Conservation (phyloP, 2,797 vertebrate species). For the Atherinosoma microstoma region DNA sequence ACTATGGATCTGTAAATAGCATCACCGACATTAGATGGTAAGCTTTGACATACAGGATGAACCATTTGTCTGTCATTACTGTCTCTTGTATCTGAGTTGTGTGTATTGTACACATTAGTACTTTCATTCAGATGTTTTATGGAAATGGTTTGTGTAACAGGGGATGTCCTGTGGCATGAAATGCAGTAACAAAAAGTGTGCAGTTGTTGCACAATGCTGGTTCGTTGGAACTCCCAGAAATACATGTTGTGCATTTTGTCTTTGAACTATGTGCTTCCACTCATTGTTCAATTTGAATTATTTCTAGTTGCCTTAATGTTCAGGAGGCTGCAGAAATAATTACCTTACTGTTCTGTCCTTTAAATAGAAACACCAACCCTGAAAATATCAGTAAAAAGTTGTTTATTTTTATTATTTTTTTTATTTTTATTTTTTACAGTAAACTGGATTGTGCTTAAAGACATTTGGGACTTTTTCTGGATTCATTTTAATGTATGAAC, state of each 20-base stretch:
- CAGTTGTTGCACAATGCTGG: not conserved
- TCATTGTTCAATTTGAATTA: not conserved
- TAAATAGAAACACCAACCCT: too few species aligned
- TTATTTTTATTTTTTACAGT: too few species aligned
- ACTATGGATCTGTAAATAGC: constrained; percentile 41
- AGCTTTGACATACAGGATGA: constrained; percentile 67
- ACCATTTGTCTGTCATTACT: constrained; percentile 47
- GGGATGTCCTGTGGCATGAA: constrained; percentile 15
- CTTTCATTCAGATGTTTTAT: constrained; percentile 22
- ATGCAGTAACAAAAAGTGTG: not conserved
- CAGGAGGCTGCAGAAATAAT: too few species aligned
- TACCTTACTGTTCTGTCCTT: too few species aligned
- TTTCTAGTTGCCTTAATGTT: too few species aligned
- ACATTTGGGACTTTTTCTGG: too few species aligned
- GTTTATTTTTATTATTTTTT: too few species aligned
- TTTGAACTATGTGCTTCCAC: not conserved
- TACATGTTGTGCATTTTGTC: not conserved
- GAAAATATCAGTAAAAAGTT: too few species aligned
- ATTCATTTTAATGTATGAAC: too few species aligned
- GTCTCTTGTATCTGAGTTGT: constrained; percentile 2
- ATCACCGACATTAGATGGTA: constrained; percentile 47
- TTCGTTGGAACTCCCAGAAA: not conserved
- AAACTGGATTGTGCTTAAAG: too few species aligned
- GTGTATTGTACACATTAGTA: too few species aligned
- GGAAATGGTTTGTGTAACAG: constrained; percentile 4